Evolutionary conservation across 2,888 invertebrate species (phyloP).

Genomic region (Mayetiola destructor): DNA sequence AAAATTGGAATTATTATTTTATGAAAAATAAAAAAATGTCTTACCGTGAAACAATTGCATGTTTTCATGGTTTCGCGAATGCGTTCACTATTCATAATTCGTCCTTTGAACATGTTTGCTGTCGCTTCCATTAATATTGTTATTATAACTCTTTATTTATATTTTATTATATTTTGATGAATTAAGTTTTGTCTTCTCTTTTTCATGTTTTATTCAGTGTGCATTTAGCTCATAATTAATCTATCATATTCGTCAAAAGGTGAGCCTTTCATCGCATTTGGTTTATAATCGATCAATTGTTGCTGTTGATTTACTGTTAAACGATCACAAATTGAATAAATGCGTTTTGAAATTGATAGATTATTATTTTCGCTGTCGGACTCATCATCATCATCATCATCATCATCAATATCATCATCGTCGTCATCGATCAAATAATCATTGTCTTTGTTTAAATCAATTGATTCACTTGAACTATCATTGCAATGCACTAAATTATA

Average conservation of each 20-base stretch:
- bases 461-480: not conserved
- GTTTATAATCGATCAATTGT: constrained; percentile 1
- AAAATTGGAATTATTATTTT: too few species aligned
- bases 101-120: too few species aligned
- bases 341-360: constrained; percentile 1
- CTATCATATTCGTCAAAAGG: constrained; percentile 1
- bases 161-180: too few species aligned
- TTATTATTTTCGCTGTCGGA: not conserved
- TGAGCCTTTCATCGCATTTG: not conserved
- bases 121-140: too few species aligned
- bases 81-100: constrained; percentile 6
- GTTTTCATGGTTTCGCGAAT: constrained; percentile 7
- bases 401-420: not conserved
- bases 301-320: not conserved
- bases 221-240: constrained; percentile 1
- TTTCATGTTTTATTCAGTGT: not conserved
- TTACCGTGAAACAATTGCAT: constrained; percentile 11
- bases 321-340: constrained; percentile 10
- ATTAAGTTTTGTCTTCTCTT: not conserved
- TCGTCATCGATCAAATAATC: not conserved
- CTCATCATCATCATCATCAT: not conserved
- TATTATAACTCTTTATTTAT: too few species aligned
- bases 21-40: too few species aligned
- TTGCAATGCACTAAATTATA: too few species aligned
- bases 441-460: not conserved